Evolutionary conservation across 2,888 invertebrate species (phyloP).

Genomic region (Colletes collaris): DNA sequence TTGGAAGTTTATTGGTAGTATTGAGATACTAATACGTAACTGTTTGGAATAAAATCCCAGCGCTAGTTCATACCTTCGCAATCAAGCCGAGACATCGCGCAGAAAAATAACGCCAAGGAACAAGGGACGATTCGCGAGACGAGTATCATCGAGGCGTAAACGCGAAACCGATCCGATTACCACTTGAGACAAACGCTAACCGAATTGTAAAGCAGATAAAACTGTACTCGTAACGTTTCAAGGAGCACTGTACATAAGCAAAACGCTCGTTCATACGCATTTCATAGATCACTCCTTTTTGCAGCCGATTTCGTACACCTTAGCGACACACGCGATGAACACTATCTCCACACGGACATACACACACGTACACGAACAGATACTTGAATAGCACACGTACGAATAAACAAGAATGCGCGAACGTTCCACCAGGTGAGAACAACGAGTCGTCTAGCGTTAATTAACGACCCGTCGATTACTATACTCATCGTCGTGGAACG

Average conservation of each 20-base stretch:
- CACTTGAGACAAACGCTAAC: slow-evolving; percentile 25
- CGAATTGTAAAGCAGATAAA: slow-evolving; percentile 43
- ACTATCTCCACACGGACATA: background rate
- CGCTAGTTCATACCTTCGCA: slow-evolving; percentile 1
- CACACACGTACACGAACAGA: background rate
- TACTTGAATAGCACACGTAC: background rate
- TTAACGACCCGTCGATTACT: slow-evolving; percentile 38
- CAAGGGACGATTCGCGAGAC: background rate
- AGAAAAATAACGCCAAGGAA: no score
- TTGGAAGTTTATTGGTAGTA: no score
- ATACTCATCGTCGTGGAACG: slow-evolving; percentile 41
- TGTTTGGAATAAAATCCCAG: no score
- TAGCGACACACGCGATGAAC: slow-evolving; percentile 13
- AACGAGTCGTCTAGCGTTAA: slow-evolving; percentile 29
- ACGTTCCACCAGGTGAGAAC: slow-evolving; percentile 10
- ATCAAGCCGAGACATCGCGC: background rate
- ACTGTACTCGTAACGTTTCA: slow-evolving; percentile 52
- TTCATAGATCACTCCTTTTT: slow-evolving; percentile 67
- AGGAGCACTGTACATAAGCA: slow-evolving; percentile 62
- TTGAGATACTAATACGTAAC: no score
- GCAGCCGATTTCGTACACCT: slow-evolving; percentile 62
- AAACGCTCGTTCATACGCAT: slow-evolving; percentile 61
- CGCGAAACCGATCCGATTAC: slow-evolving; percentile 13
- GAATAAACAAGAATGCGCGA: background rate
- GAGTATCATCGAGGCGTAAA: slow-evolving; percentile 20